Percentiles rank a stretch among this genome's conserved stretches.
Evolutionary conservation across 2,888 invertebrate genomes (phyloP).

Genomic region (Tuta absoluta): DNA sequence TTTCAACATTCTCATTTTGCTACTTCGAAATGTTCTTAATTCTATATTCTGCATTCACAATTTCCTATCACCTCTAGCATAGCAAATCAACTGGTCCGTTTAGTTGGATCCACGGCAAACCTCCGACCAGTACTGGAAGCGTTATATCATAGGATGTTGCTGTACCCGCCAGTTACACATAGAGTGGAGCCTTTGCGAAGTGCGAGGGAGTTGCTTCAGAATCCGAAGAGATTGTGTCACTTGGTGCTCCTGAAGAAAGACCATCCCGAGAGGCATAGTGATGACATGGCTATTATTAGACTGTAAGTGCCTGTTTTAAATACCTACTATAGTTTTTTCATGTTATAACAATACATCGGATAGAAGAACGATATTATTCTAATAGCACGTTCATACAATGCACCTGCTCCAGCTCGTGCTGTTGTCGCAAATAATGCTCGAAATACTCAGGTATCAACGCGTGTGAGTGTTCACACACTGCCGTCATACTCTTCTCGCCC

Average conservation of each 20-base stretch:
- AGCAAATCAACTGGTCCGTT: slow-evolving; percentile 91
- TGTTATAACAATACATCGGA: too few relatives aligned
- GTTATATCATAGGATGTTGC: slow-evolving; percentile 94
- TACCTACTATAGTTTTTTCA: background rate
- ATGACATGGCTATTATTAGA: slow-evolving; percentile 91
- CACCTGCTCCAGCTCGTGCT: too few relatives aligned
- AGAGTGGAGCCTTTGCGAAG: slow-evolving; percentile 92
- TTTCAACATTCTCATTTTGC: too few relatives aligned
- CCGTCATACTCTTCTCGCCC: too few relatives aligned
- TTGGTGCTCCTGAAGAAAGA: slow-evolving; percentile 85
- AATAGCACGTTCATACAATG: too few relatives aligned
- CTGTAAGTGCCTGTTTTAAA: slow-evolving; percentile 79
- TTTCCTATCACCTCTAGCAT: slow-evolving; percentile 81
- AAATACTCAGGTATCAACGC: too few relatives aligned
- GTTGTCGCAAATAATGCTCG: too few relatives aligned
- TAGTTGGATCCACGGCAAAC: slow-evolving; percentile 93
- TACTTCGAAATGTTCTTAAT: too few relatives aligned
- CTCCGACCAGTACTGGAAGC: slow-evolving; percentile 95
- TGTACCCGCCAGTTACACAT: slow-evolving; percentile 92
- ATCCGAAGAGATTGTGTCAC: slow-evolving; percentile 90
- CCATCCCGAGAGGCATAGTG: slow-evolving; percentile 77
- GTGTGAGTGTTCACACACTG: too few relatives aligned
- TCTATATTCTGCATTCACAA: too few relatives aligned
- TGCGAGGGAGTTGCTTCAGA: slow-evolving; percentile 88
- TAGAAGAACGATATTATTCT: too few relatives aligned